Conservation (phyloP, 2,888 invertebrate genomes). For the Athalia rosae region DNA sequence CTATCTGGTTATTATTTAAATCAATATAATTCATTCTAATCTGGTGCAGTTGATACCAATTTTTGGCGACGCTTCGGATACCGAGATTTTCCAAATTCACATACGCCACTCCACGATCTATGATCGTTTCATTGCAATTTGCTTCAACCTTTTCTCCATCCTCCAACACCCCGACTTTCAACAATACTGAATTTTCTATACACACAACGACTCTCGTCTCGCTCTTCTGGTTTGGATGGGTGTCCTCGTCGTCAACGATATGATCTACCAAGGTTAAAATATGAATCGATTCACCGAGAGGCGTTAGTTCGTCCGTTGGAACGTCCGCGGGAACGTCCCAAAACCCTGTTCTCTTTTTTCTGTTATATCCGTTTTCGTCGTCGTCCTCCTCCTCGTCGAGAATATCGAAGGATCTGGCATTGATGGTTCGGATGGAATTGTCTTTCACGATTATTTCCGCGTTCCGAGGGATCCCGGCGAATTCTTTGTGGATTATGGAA, state of each 20-base stretch:
- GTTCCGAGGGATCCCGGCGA: constrained; percentile 58
- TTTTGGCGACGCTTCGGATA: constrained; percentile 58
- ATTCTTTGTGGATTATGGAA: constrained; percentile 55
- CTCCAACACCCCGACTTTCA: constrained; percentile 46
- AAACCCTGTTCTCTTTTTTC: too few relatives aligned
- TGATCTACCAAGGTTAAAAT: constrained; percentile 49
- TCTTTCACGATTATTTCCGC: constrained; percentile 53
- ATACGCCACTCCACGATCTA: constrained; percentile 45
- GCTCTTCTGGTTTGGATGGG: too few relatives aligned
- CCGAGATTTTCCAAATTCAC: constrained; percentile 53
- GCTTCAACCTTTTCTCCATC: constrained; percentile 46
- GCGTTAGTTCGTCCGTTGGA: too few relatives aligned
- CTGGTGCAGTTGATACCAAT: constrained; percentile 60
- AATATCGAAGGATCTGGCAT: constrained; percentile 55
- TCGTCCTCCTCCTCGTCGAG: constrained; percentile 38
- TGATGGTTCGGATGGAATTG: constrained; percentile 58
- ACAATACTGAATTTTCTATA: constrained; percentile 49
- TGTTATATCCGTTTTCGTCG: background rate
- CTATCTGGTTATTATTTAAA: constrained; percentile 58
- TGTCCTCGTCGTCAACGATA: constrained; percentile 42
- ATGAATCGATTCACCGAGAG: too few relatives aligned
- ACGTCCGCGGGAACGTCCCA: too few relatives aligned
- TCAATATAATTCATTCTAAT: constrained; percentile 54
- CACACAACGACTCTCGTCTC: background rate
- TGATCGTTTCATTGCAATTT: constrained; percentile 51